These are phyloP conservation scores for Balanococcus diminutus DNA, from an alignment of 2,888 invertebrate genomes.

Conservation along the genomic window DNA sequence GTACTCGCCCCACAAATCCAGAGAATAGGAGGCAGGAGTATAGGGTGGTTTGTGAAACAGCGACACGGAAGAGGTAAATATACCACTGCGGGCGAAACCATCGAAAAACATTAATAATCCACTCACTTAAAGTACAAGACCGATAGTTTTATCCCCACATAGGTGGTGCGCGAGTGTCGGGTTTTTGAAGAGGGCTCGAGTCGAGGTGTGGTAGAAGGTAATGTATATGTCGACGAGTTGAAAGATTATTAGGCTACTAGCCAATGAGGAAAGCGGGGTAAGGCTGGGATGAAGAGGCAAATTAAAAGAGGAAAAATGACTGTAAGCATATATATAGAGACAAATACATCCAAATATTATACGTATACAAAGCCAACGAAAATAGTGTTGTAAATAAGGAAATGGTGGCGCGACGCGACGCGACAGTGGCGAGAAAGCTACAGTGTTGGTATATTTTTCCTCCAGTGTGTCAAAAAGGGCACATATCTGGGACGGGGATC, in stretches of 20 bases:
- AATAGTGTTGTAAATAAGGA: slow-evolving; percentile 5
- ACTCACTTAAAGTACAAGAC: not conserved
- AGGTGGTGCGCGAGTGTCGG: not conserved
- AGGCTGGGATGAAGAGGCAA: not conserved
- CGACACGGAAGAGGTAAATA: not conserved
- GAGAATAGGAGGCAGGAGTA: not conserved
- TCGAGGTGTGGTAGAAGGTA: not conserved
- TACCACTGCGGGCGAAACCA: not conserved
- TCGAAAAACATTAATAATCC: slow-evolving; percentile 23
- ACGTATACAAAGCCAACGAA: not conserved
- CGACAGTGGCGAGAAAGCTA: not conserved
- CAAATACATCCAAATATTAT: not conserved
- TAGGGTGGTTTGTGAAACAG: not conserved
- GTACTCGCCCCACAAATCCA: not conserved
- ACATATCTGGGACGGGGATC: too few relatives aligned
- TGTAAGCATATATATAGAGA: not conserved
- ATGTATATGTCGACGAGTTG: not conserved
- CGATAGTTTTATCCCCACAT: not conserved
- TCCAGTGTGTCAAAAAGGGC: not conserved
- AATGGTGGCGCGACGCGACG: not conserved
- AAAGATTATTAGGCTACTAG: not conserved
- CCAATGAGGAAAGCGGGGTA: not conserved
- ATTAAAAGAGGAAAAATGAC: slow-evolving; percentile 5
- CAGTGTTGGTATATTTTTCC: not conserved
- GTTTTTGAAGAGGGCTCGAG: not conserved